Evolutionary conservation across 2,888 invertebrate species (phyloP), one percentile per base, ranked within the genome.

Genomic region (Acrobasis suavella): DNA sequence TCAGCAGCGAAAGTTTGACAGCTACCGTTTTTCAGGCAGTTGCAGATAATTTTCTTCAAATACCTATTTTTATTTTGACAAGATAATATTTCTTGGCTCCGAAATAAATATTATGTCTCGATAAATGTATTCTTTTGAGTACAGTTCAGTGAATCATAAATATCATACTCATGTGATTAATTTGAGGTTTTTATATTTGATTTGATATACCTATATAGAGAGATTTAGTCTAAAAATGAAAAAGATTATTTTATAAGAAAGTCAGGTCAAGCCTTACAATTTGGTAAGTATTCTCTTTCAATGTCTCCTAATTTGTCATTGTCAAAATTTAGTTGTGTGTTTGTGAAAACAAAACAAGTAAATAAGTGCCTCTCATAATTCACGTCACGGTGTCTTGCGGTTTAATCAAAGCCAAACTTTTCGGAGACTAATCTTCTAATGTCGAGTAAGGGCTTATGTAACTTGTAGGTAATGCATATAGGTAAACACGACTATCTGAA

Each of bases 331-430:
- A 17, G 22, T 60, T 59, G 50, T 49, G 15, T 59, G 51, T 51
- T 62, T 49, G 32, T 17, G 62, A 52, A 64, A 63, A 46, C 55
- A 56, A 56, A 56, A 42, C 46, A 56, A 64, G 52, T 62, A 59
- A 59, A 56, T 61, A 51, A 65, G 49, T 42, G 49, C 69, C 64
- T 61, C 72, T 78, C 73, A 77, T 77, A 80, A 84, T 82, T 84
- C 82, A 75, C 70, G 77, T 78, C 81, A 80, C 81, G 79, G 65
- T 73, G 70, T 71, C 72, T 74, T 71, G 81, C 71, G 83, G 81
- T 80, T 81, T 82, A 82, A 83, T 83, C 81, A 82, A 76, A 73
- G 74, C 70, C 68, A 75, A 86, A 85, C 74, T 87, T 85, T 77
- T 66, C 65, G 76, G 69, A 64, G 75, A 78, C 77, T 84, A 86